Evolutionary conservation across 2,888 invertebrate genomes (phyloP).

Genomic region (Heliconius erato): DNA sequence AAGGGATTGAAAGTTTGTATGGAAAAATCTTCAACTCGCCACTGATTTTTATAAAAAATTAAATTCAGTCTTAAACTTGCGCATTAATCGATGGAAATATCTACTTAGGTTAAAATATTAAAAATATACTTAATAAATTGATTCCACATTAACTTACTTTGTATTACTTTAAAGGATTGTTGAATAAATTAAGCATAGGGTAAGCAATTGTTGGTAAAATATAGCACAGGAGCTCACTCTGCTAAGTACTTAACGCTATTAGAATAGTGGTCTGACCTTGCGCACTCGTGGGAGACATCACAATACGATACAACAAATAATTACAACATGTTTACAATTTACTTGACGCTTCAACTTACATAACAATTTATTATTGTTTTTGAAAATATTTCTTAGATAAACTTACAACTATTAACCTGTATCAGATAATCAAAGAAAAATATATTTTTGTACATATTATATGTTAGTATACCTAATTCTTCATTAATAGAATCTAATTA

Average conservation of each 20-base stretch:
- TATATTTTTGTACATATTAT: not conserved
- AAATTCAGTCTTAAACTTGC: too few relatives aligned
- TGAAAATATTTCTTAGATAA: constrained; percentile 4
- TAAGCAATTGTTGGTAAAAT: not conserved
- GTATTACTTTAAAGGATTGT: too few relatives aligned
- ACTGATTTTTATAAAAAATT: too few relatives aligned
- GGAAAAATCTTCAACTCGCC: too few relatives aligned
- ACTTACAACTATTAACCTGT: constrained; percentile 6
- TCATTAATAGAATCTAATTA: not conserved
- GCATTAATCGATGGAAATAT: too few relatives aligned
- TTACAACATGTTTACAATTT: constrained; percentile 12
- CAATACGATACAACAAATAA: constrained; percentile 25
- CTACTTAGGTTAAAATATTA: too few relatives aligned
- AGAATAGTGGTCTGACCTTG: constrained; percentile 28
- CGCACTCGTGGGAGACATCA: constrained; percentile 6
- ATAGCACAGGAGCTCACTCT: not conserved
- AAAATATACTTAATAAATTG: too few relatives aligned
- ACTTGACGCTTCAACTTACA: not conserved
- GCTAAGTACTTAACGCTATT: not conserved
- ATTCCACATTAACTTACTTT: too few relatives aligned
- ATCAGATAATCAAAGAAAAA: not conserved
- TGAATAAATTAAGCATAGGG: too few relatives aligned
- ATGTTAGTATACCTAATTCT: not conserved
- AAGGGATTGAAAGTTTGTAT: too few relatives aligned
- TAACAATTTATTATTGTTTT: constrained; percentile 9